Evolutionary conservation across 2,888 invertebrate genomes (phyloP).

Genomic region (Lamproptera curius): DNA sequence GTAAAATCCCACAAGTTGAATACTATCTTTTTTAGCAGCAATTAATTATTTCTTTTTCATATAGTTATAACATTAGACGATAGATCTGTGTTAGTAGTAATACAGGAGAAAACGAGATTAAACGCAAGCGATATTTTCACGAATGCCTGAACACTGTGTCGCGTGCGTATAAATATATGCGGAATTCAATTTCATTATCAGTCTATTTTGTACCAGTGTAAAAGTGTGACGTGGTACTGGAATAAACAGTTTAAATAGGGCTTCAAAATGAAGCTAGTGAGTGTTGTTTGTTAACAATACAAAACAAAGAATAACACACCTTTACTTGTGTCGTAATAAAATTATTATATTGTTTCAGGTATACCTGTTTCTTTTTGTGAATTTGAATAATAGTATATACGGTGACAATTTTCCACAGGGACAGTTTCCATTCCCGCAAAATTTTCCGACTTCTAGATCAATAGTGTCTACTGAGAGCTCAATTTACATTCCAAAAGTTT

Average conservation of each 20-base stretch:
- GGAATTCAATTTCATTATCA: constrained; percentile 77
- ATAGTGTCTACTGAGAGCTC: constrained; percentile 52
- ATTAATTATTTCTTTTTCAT: no score
- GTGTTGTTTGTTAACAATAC: constrained; percentile 35
- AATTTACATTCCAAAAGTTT: constrained; percentile 57
- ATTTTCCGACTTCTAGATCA: constrained; percentile 48
- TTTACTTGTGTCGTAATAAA: not conserved
- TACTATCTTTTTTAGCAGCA: no score
- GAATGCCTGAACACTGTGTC: constrained; percentile 65
- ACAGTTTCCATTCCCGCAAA: constrained; percentile 53
- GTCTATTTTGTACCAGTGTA: constrained; percentile 61
- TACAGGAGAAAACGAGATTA: constrained; percentile 58
- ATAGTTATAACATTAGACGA: not conserved
- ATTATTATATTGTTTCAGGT: constrained; percentile 51
- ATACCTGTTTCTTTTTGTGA: constrained; percentile 44
- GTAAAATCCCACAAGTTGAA: no score
- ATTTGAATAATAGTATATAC: constrained; percentile 38
- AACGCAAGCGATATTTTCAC: constrained; percentile 61
- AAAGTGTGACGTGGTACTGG: constrained; percentile 55
- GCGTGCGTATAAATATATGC: constrained; percentile 76
- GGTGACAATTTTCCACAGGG: constrained; percentile 48
- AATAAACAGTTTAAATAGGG: constrained; percentile 39
- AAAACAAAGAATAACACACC: no score
- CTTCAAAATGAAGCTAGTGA: constrained; percentile 73
- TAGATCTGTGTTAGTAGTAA: constrained; percentile 29